Conservation (phyloP, 2,888 invertebrate species). For the Lycaena phlaeas region DNA sequence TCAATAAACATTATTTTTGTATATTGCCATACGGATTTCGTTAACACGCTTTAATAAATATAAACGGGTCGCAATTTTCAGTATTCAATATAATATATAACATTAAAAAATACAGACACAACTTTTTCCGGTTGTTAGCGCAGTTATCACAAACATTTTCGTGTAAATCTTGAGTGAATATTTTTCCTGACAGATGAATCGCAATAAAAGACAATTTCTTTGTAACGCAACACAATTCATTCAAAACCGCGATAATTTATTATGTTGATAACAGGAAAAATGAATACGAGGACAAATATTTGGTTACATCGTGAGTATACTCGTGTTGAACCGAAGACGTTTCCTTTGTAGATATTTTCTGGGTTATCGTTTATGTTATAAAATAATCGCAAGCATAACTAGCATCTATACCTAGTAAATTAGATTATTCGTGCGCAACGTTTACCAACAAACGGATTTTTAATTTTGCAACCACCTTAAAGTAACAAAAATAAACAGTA, state of each 20-base stretch:
- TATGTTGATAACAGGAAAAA: constrained; percentile 7
- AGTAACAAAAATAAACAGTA: too few species aligned
- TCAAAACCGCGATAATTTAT: constrained; percentile 8
- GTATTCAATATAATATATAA: background rate
- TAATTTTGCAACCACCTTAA: too few species aligned
- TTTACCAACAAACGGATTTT: too few species aligned
- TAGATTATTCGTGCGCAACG: too few species aligned
- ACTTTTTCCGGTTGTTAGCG: background rate
- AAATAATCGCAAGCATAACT: too few species aligned
- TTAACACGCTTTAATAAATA: background rate
- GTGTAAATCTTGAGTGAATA: constrained; percentile 8
- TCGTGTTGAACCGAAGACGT: too few species aligned
- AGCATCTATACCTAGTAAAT: too few species aligned
- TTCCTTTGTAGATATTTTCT: background rate
- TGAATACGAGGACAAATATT: constrained; percentile 2
- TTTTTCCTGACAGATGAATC: constrained; percentile 11
- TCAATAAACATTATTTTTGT: background rate
- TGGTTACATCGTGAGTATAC: background rate
- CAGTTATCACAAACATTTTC: constrained; percentile 7
- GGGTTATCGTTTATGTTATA: too few species aligned
- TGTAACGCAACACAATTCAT: constrained; percentile 5
- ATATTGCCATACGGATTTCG: background rate
- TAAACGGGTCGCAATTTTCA: constrained; percentile 2
- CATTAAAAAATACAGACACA: background rate
- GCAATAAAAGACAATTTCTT: constrained; percentile 10